phyloP scores from a whole-genome alignment of 2,113 vertebrate species.

The Paramisgurnus dabryanus region DNA sequence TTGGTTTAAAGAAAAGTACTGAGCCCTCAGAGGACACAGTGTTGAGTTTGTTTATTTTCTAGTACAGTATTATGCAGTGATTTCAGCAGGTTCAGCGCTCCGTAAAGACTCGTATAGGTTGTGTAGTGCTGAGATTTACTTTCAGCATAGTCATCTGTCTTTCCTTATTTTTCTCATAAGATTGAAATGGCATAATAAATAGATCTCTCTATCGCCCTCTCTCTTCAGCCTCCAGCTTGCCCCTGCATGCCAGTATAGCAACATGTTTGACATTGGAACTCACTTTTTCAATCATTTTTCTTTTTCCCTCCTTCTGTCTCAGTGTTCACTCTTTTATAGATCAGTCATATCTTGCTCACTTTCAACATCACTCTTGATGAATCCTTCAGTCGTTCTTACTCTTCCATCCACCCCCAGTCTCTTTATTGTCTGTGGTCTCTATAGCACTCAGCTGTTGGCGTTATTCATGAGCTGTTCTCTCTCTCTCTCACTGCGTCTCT shows the following conservation, averaged over 20 bases:
- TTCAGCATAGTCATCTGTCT: neutral
- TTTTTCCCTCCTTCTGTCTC: neutral
- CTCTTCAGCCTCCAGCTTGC: conserved; percentile 6
- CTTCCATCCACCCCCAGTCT: neutral
- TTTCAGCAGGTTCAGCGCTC: neutral
- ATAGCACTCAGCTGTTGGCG: neutral
- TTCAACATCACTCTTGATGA: neutral
- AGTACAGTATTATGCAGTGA: neutral
- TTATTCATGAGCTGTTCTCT: neutral
- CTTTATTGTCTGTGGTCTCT: neutral
- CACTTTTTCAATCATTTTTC: neutral
- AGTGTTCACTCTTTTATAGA: neutral
- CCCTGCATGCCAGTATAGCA: neutral
- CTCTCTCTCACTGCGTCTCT: too few relatives aligned
- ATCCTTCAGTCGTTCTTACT: neutral
- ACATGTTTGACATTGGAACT: neutral
- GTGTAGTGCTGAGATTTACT: neutral
- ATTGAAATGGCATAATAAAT: neutral
- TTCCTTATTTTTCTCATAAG: conserved; percentile 33
- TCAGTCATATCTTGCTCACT: neutral
- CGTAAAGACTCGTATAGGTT: neutral
- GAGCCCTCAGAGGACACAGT: neutral
- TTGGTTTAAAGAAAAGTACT: neutral
- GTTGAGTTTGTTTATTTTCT: neutral
- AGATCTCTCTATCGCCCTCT: neutral